phyloP scores from a whole-genome alignment of 1,140 invertebrate genomes.

The Calephelis virginiensis region DNA sequence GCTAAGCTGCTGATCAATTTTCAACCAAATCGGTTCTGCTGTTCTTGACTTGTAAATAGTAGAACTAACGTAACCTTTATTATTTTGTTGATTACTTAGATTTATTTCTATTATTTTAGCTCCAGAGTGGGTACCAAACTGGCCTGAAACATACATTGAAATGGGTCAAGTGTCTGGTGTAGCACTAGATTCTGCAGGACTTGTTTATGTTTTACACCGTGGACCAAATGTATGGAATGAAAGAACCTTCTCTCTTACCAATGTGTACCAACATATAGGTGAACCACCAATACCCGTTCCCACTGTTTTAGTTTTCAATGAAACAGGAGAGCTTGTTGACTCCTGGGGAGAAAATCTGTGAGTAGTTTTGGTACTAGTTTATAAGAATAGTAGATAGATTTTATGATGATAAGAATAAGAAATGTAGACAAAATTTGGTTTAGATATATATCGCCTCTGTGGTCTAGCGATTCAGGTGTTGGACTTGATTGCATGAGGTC shows the following conservation, averaged over 20 bases:
- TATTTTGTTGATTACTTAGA: background rate
- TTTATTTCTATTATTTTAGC: constrained; percentile 40
- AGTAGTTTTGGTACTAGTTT: constrained; percentile 46
- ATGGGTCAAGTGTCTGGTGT: constrained; percentile 91
- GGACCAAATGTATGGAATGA: constrained; percentile 85
- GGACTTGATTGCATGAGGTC: too few species aligned
- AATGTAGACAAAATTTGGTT: too few species aligned
- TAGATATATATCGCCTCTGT: too few species aligned
- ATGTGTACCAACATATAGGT: constrained; percentile 80
- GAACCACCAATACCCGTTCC: constrained; percentile 85
- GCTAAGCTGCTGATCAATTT: too few species aligned
- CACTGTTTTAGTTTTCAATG: constrained; percentile 87
- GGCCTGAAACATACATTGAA: constrained; percentile 77
- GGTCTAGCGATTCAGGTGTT: too few species aligned
- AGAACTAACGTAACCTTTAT: background rate
- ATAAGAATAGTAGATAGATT: too few species aligned
- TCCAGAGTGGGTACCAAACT: constrained; percentile 69
- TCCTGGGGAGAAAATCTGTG: constrained; percentile 90
- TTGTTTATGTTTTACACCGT: constrained; percentile 92
- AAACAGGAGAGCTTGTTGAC: constrained; percentile 84
- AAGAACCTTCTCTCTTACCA: constrained; percentile 81
- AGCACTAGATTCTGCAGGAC: constrained; percentile 85
- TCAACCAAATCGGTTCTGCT: too few species aligned
- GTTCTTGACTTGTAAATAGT: too few species aligned
- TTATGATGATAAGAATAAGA: too few species aligned